phyloP scores from a whole-genome alignment of 2,888 invertebrate species.

The Stomorhina lunata region DNA sequence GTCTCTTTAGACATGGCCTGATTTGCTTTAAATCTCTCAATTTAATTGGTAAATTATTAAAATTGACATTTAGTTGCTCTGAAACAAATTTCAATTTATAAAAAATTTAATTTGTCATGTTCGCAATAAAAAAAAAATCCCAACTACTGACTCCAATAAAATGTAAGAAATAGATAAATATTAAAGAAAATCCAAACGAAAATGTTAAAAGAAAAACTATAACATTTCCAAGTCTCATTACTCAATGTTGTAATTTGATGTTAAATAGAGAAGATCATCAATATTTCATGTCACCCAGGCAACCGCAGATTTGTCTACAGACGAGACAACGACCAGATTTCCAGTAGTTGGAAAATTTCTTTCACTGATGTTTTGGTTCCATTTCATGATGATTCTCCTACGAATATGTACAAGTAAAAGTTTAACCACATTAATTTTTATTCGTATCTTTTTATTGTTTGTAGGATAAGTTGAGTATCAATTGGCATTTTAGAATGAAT shows the following conservation, averaged over 20 bases:
- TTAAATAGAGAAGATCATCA: conserved; percentile 46
- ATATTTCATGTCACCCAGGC: conserved; percentile 38
- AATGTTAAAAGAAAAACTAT: background rate
- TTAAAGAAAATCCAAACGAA: conserved; percentile 7
- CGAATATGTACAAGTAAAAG: conserved; percentile 43
- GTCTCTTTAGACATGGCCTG: background rate
- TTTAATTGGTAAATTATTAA: conserved; percentile 48
- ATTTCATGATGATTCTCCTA: background rate
- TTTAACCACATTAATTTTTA: conserved; percentile 44
- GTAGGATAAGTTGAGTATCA: conserved; percentile 33
- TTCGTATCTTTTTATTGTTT: conserved; percentile 9
- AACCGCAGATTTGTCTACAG: conserved; percentile 36
- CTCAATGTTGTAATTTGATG: conserved; percentile 43
- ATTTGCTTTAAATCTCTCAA: conserved; percentile 29
- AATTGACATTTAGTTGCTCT: conserved; percentile 41
- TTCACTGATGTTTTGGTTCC: background rate
- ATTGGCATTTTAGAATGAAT: conserved; percentile 39
- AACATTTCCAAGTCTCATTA: conserved; percentile 20
- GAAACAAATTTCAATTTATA: conserved; percentile 24
- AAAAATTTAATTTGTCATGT: conserved; percentile 4
- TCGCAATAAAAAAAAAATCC: background rate
- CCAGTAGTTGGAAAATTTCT: conserved; percentile 22
- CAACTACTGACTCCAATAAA: background rate
- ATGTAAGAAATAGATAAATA: background rate
- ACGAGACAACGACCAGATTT: background rate